Base-by-base conservation (phyloP, 92 coral and sea anemone species). In the Galaxea fascicularis region DNA sequence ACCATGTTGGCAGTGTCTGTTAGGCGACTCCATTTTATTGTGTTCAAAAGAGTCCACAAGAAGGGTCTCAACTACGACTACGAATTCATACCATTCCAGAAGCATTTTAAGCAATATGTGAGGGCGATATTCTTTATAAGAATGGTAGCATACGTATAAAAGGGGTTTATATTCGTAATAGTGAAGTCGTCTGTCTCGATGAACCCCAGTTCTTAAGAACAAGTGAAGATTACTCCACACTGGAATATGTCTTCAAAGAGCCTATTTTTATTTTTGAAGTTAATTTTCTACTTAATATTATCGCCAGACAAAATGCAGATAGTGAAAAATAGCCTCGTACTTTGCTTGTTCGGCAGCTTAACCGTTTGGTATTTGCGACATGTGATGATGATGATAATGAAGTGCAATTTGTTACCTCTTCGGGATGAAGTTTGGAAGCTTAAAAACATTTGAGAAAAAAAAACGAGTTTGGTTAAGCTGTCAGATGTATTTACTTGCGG, bases 91-190 rank as follows among this genome's bases (percentile, higher is more conserved):
- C 20, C 20, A 24, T 22, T 45, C 16, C 35, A 51, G 30, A 16
- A 26, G 78, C 78, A 53, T 52, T 73, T 52, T 4, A 76, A 27
- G 3, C 14, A 58, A 58, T 21, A 6, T 0, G 28, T 21, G 26
- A 8, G 41, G 26, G 10, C 14, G 26, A 74, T 31, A 22, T 76
- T 76, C 68, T 57, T 76, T 29, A 31, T 59, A 76, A 76, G 53
- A 59, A 76, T 75, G 53, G 14, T 14, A 30, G n/a, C 56, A n/a
- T 29, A 15, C 41, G 41, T 35, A 35, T 35, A 35, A 35, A 35
- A n/a, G n/a, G n/a, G 41, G 6, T 35, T 35, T 35, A 35, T 35
- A 35, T 35, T 6, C 41, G 6, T 35, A 6, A 35, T 2, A 35
- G 2, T 35, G 2, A 2, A 47, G 77, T 8, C 41, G 16, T 73